Evolutionary conservation across 53 echinoderm and acorn worm species (phyloP).

Genomic region (Luidia sarsii): DNA sequence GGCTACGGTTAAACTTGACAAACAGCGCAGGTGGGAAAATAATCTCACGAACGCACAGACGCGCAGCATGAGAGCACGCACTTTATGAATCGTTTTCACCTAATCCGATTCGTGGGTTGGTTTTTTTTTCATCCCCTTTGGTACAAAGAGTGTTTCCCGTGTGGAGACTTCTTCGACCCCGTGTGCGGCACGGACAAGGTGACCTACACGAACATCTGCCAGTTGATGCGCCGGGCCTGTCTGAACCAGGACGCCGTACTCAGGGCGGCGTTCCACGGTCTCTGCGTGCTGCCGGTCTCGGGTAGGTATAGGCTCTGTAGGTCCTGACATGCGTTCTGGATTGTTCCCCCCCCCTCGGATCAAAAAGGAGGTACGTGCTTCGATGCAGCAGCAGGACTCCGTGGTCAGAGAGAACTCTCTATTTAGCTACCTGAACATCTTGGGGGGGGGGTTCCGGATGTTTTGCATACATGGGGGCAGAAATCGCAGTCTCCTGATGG

Average conservation of each 20-base stretch:
- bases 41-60: no score
- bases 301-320: neutral
- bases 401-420: no score
- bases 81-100: no score
- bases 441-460: no score
- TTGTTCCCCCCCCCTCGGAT: neutral
- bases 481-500: no score
- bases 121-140: no score
- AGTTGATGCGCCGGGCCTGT: slow-evolving; percentile 12
- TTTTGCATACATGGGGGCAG: no score
- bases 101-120: no score
- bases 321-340: neutral
- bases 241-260: neutral
- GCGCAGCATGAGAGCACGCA: no score
- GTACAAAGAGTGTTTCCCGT: slow-evolving; percentile 18
- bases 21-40: no score
- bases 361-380: neutral
- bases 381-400: neutral
- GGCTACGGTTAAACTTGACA: no score
- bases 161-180: slow-evolving; percentile 35
- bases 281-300: slow-evolving; percentile 35
- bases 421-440: neutral
- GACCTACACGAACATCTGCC: slow-evolving; percentile 34
- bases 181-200: slow-evolving; percentile 42
- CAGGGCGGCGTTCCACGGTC: slow-evolving; percentile 15